Conservation (phyloP, 1,140 invertebrate genomes). For the Eupristina koningsbergeri region DNA sequence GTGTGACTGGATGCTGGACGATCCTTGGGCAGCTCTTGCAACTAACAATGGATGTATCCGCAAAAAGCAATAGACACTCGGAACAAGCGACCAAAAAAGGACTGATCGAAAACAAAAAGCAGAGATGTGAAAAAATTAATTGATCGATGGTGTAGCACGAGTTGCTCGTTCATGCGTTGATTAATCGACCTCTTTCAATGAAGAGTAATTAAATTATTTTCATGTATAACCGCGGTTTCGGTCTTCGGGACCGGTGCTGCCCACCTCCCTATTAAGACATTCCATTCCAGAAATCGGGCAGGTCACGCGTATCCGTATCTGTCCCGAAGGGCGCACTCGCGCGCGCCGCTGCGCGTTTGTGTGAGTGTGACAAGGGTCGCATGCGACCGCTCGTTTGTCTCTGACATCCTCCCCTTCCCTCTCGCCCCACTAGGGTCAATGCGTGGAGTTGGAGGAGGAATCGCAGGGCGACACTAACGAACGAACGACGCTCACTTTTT, state of each 20-base stretch:
- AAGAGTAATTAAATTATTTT: slow-evolving; percentile 53
- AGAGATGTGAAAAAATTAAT: slow-evolving; percentile 32
- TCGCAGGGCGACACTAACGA: slow-evolving; percentile 59
- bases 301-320: slow-evolving; percentile 60
- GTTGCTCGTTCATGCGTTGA: neutral
- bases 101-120: neutral
- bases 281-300: slow-evolving; percentile 64
- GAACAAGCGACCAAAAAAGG: neutral
- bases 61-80: neutral
- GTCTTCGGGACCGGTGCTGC: neutral
- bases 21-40: neutral
- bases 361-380: slow-evolving; percentile 64
- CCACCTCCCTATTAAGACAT: slow-evolving; percentile 65
- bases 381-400: slow-evolving; percentile 67
- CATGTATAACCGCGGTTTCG: slow-evolving; percentile 27
- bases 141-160: slow-evolving; percentile 33
- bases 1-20: neutral
- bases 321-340: neutral
- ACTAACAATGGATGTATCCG: neutral
- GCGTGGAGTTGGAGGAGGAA: slow-evolving; percentile 34
- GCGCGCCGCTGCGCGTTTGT: neutral
- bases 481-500: slow-evolving; percentile 55
- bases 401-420: slow-evolving; percentile 62
- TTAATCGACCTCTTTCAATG: slow-evolving; percentile 45
- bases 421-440: slow-evolving; percentile 41